Conservation (phyloP, 2,888 invertebrate species). For the Agrenia bidenticulata region DNA sequence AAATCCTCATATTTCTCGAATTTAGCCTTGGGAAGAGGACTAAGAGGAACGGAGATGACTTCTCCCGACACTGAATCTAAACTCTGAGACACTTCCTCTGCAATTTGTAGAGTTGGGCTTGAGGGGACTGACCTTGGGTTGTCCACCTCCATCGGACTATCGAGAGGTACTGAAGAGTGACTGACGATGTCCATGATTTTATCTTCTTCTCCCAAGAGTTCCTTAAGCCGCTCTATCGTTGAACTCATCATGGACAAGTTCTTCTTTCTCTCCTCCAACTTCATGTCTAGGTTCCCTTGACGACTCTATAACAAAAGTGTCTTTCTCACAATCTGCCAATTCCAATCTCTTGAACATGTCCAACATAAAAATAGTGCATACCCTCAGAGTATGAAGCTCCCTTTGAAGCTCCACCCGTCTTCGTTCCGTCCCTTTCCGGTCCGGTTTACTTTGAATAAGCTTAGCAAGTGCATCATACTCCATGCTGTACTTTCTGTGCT, state of each 20-base stretch:
- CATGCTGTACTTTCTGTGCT: slow-evolving; percentile 74
- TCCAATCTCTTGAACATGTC: too few species aligned
- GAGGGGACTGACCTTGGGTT: slow-evolving; percentile 25
- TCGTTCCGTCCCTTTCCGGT: slow-evolving; percentile 74
- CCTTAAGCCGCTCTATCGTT: slow-evolving; percentile 80
- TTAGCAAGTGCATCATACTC: slow-evolving; percentile 92
- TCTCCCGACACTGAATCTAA: neutral
- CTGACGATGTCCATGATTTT: neutral
- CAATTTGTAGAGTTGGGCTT: neutral
- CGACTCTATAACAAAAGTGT: slow-evolving; percentile 61
- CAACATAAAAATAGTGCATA: too few species aligned
- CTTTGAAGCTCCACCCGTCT: slow-evolving; percentile 69
- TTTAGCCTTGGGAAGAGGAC: slow-evolving; percentile 17
- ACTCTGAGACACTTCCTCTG: neutral
- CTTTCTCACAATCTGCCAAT: too few species aligned
- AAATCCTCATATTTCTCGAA: slow-evolving; percentile 49
- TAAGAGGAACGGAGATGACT: neutral
- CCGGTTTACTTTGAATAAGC: slow-evolving; percentile 85
- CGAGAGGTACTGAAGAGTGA: neutral
- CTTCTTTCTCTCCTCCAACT: slow-evolving; percentile 79
- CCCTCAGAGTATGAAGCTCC: slow-evolving; percentile 68
- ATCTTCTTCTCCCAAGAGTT: slow-evolving; percentile 70
- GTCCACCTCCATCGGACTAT: slow-evolving; percentile 26
- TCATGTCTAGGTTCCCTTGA: slow-evolving; percentile 71
- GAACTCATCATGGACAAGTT: slow-evolving; percentile 86